Evolutionary conservation across 2,888 invertebrate genomes (phyloP).

Genomic region (Mimumesa dahlbomi): DNA sequence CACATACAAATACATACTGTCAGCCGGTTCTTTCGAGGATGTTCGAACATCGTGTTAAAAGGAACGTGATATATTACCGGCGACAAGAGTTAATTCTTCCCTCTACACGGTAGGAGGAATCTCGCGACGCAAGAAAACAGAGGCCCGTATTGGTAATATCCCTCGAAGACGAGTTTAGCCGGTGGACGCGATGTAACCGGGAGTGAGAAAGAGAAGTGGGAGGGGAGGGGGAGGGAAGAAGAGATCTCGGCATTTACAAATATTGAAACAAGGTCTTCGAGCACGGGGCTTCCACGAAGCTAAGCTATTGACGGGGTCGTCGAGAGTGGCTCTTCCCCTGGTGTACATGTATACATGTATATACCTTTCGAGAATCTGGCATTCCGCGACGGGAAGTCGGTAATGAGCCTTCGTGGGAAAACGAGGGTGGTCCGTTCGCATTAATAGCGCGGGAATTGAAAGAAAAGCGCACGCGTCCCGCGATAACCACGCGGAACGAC

Average conservation of each 20-base stretch:
- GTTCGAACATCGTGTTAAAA: no score
- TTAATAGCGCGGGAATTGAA: slow-evolving; percentile 37
- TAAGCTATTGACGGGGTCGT: slow-evolving; percentile 37
- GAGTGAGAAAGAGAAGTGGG: neutral
- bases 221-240: neutral
- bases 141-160: neutral
- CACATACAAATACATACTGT: no score
- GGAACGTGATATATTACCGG: no score
- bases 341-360: no score
- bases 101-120: no score
- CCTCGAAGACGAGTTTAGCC: neutral
- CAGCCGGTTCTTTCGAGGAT: no score
- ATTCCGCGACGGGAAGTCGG: slow-evolving; percentile 72
- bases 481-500: slow-evolving; percentile 1
- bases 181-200: slow-evolving; percentile 2
- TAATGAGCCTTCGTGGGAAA: slow-evolving; percentile 78
- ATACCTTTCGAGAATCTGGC: slow-evolving; percentile 50
- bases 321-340: slow-evolving; percentile 27
- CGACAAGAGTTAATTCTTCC: no score
- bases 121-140: no score
- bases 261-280: slow-evolving; percentile 48
- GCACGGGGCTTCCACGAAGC: slow-evolving; percentile 27
- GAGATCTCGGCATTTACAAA: slow-evolving; percentile 27
- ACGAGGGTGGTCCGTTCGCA: slow-evolving; percentile 34
- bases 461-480: slow-evolving; percentile 42